phyloP scores from a whole-genome alignment of 2,113 vertebrate genomes.

The Himantopus leucocephalus region DNA sequence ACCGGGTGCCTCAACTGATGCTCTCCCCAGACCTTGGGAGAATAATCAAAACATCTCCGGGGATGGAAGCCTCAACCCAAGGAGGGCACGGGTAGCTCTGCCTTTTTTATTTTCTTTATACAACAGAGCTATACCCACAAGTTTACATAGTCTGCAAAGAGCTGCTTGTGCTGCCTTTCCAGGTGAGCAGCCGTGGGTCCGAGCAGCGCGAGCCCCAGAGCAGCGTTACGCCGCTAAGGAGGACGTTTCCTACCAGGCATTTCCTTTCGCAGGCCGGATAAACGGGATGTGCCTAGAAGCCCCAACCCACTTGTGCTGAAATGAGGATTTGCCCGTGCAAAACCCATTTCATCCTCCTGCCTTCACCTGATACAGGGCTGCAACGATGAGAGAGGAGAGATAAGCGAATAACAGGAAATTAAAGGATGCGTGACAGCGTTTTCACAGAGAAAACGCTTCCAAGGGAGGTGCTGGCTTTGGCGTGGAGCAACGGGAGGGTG shows the following conservation, averaged over 20 bases:
- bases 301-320: neutral
- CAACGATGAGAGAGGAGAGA: neutral
- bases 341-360: neutral
- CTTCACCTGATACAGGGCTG: neutral
- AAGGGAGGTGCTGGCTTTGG: neutral
- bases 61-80: neutral
- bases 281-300: neutral
- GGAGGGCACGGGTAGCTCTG: neutral
- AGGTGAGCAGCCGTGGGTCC: neutral
- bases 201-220: neutral
- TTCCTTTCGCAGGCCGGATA: neutral
- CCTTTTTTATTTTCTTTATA: neutral
- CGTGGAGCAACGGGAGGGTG: neutral
- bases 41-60: neutral
- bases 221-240: fast-evolving
- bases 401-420: neutral
- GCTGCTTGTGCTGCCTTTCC: fast-evolving
- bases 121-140: neutral
- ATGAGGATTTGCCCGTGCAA: neutral
- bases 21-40: neutral
- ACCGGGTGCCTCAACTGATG: too few species aligned
- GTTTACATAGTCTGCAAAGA: neutral
- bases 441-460: neutral
- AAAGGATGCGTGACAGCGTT: neutral
- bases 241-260: neutral